Evolutionary conservation across 2,797 vertebrate species (phyloP), one percentile per base, ranked within the genome.

Genomic region (Crocidura indochinensis): DNA sequence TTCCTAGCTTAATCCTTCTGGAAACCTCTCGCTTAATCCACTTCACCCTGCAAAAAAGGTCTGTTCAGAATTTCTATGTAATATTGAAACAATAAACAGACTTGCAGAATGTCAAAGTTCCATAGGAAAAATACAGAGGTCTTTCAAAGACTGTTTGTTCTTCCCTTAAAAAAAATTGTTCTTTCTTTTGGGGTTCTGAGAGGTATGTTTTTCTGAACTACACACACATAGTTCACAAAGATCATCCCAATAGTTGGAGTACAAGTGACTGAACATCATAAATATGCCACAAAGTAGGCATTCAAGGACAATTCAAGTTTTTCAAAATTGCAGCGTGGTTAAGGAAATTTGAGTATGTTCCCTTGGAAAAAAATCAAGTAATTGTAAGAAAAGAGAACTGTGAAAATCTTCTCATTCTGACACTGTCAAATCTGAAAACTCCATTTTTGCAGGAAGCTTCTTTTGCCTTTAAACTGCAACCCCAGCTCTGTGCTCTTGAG

Each of bases 21-120:
- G 94, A 96, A 97, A 90, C 84, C 88, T 84, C 68, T 94, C 72
- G 67, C 75, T 97, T 96, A 44, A 89, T 93, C 95, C 93, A 88
- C 94, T 83, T 68, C 92, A 76, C 80, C 94, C 74, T 87, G 90
- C 10, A 91, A 88, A 95, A 95, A 96, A 95, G 73, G n/a, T 67
- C 83, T 84, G 53, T 68, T 56, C 74, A 44, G 62, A 92, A 89
- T 91, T 95, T 88, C 93, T 87, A 64, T 60, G 27, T 0, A 4
- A 92, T 89, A 95, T 0, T 94, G 84, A 97, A 97, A 96, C 75
- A 95, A 96, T 92, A 90, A 94, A 89, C 65, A 96, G 87, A 56
- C 92, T 97, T 86, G 74, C 24, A 31, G 60, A 91, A 67, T 90
- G 95, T 95, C 27, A 83, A 96, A 97, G 82, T 96, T 97, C 94